These are phyloP conservation scores for Pluvialis apricaria DNA, from an alignment of 2,113 vertebrate species.

Conservation along the genomic window DNA sequence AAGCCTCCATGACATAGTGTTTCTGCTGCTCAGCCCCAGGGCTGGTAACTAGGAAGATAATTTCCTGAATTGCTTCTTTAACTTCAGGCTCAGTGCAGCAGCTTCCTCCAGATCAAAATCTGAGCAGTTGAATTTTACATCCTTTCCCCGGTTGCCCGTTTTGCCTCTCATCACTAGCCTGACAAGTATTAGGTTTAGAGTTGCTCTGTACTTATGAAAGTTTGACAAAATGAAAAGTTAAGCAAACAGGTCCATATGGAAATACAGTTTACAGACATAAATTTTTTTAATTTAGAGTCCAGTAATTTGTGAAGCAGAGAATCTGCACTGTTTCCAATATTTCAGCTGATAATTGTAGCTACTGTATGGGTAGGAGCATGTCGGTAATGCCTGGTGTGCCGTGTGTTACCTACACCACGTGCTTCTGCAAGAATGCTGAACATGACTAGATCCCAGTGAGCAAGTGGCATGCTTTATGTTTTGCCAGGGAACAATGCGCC, in stretches of 20 bases:
- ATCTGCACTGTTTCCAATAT: neutral
- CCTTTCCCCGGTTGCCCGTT: neutral
- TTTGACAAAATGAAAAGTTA: neutral
- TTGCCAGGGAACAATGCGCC: neutral
- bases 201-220: neutral
- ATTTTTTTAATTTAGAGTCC: neutral
- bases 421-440: neutral
- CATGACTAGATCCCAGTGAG: neutral
- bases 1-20: rapidly evolving
- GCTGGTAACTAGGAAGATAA: neutral
- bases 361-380: neutral
- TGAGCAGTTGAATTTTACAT: neutral
- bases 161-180: neutral
- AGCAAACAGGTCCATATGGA: neutral
- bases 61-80: neutral
- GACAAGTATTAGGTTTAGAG: neutral
- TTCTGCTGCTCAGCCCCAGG: neutral
- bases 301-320: neutral
- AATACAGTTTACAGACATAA: neutral
- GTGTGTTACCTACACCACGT: rapidly evolving
- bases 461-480: neutral
- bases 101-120: neutral
- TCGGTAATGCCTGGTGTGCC: neutral
- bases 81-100: neutral
- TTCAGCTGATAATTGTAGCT: neutral